Evolutionary conservation across 2,888 invertebrate genomes (phyloP).

Genomic region (Melolontha melolontha): DNA sequence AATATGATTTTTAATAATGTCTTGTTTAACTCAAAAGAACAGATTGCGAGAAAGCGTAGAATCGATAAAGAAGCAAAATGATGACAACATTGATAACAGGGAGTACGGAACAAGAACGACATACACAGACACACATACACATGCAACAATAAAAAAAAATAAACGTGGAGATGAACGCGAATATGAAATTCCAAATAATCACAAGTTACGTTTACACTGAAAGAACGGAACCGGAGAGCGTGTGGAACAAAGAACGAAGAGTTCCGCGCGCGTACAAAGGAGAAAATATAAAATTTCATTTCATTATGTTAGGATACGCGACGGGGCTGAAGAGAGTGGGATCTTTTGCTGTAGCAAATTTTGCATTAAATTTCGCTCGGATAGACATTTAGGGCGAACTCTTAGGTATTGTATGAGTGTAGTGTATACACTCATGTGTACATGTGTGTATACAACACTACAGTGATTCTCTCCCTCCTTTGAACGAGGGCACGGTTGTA

Average conservation of each 20-base stretch:
- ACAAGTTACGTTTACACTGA: slow-evolving; percentile 13
- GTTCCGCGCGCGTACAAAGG: slow-evolving; percentile 21
- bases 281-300: slow-evolving; percentile 43
- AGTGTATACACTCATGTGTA: not conserved
- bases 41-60: not conserved
- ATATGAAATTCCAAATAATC: slow-evolving; percentile 31
- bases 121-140: too few species aligned
- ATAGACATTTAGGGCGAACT: slow-evolving; percentile 20
- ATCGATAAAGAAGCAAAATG: not conserved
- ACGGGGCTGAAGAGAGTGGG: slow-evolving; percentile 3
- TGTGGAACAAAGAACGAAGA: not conserved
- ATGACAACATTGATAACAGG: too few species aligned
- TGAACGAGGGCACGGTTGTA: slow-evolving; percentile 8
- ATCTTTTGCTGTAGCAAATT: slow-evolving; percentile 15
- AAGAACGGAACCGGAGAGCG: not conserved
- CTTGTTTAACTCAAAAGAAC: slow-evolving; percentile 10
- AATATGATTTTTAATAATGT: slow-evolving; percentile 31
- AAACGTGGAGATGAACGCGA: slow-evolving; percentile 12
- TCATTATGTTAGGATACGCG: slow-evolving; percentile 27
- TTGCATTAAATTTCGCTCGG: slow-evolving; percentile 32
- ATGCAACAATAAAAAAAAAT: slow-evolving; percentile 20
- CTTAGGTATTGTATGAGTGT: not conserved
- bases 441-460: too few species aligned
- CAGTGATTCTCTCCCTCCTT: not conserved
- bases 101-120: too few species aligned